Evolutionary conservation across 2,113 vertebrate species (phyloP).

Genomic region (Phodopus roborovskii): DNA sequence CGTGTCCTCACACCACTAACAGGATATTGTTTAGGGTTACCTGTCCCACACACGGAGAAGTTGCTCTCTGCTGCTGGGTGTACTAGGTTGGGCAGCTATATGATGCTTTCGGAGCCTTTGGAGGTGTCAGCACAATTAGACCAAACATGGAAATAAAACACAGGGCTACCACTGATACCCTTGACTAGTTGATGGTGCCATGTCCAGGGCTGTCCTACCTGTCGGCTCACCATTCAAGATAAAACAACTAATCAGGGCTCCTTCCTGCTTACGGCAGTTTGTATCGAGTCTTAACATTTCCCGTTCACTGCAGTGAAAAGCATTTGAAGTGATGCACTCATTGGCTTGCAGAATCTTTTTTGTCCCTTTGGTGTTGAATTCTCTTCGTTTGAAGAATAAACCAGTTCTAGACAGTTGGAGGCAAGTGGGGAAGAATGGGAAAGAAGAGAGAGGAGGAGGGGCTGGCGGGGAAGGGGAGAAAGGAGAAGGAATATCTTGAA

Average conservation of each 20-base stretch:
- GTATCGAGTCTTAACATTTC: not conserved
- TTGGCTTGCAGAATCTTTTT: not conserved
- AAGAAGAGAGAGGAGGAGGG: not conserved
- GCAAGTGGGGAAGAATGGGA: too few relatives aligned
- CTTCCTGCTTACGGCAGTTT: not conserved
- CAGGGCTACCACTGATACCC: not conserved
- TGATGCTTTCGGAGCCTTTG: not conserved
- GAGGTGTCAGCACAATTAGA: not conserved
- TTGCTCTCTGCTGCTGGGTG: not conserved
- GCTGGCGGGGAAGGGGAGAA: too few relatives aligned
- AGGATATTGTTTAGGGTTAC: not conserved
- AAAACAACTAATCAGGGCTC: not conserved
- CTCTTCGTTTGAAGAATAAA: not conserved
- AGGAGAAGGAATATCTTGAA: not conserved
- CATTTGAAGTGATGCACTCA: fast-evolving
- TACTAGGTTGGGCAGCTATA: not conserved
- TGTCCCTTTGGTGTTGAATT: not conserved
- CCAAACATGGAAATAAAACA: not conserved
- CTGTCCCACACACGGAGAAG: not conserved
- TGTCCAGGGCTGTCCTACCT: not conserved
- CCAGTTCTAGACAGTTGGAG: not conserved
- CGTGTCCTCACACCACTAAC: not conserved
- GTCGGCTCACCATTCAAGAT: not conserved
- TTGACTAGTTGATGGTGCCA: not conserved
- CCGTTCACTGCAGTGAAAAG: not conserved